Percentiles rank a stretch among this genome's conserved stretches.
Evolutionary conservation across 2,888 invertebrate genomes (phyloP).

Genomic region (Lobophora halterata): DNA sequence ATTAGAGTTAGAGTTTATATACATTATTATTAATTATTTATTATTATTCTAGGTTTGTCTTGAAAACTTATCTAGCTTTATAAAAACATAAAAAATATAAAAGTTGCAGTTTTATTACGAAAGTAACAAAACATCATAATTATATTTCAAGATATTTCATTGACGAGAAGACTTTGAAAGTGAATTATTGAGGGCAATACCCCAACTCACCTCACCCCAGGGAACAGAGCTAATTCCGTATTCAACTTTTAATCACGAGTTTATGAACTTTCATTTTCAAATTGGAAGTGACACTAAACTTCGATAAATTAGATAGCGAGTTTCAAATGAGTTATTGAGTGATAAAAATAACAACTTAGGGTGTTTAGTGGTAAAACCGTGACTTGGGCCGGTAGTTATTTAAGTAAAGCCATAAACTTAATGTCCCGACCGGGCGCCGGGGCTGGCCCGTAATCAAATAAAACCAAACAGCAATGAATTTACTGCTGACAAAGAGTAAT

Average conservation of each 20-base stretch:
- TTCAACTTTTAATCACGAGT: conserved; percentile 26
- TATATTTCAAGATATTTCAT: too few relatives aligned
- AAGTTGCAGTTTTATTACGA: too few relatives aligned
- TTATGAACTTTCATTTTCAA: conserved; percentile 17
- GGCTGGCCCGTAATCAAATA: conserved; percentile 60
- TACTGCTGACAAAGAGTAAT: conserved; percentile 51
- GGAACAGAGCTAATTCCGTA: conserved; percentile 15
- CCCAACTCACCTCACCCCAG: conserved; percentile 9
- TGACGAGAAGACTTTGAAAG: too few relatives aligned
- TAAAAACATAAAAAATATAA: too few relatives aligned
- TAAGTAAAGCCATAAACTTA: conserved; percentile 59
- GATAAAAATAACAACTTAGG: conserved; percentile 36
- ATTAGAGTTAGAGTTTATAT: too few relatives aligned
- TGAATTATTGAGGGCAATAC: conserved; percentile 8
- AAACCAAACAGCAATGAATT: conserved; percentile 53
- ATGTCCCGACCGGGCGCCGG: conserved; percentile 50
- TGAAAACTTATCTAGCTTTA: too few relatives aligned
- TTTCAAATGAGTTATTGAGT: conserved; percentile 34
- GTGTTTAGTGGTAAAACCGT: conserved; percentile 29
- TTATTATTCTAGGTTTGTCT: too few relatives aligned
- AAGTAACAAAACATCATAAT: too few relatives aligned
- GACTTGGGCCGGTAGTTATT: conserved; percentile 42
- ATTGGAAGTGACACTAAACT: conserved; percentile 13
- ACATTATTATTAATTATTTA: too few relatives aligned
- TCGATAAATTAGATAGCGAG: conserved; percentile 26